Evolutionary conservation across 2,113 vertebrate genomes (phyloP), one percentile per base, ranked within the genome.

Genomic region (Peucedramus taeniatus): DNA sequence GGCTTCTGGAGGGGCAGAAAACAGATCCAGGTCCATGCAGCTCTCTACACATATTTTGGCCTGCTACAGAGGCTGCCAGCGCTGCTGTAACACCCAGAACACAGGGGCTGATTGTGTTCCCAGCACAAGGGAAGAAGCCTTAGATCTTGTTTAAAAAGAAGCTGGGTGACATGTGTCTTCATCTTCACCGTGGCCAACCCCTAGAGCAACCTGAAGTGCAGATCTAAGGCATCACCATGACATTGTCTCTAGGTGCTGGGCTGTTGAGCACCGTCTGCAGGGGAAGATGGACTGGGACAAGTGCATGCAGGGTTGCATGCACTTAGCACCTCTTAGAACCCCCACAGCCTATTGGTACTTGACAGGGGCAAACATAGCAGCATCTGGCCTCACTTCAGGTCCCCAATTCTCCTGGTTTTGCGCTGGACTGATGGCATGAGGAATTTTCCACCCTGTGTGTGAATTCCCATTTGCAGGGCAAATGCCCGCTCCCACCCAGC

Each of bases 401-500:
- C 57, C 31, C 35, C 3, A 2, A 16, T 70, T 87, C 60, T 80
- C 40, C 45, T 39, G 45, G 75, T 12, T 27, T 88, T 5, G 2
- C 0, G 1, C 21, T 53, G 69, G 11, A 54, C 51, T 18, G 27
- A 19, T 30, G 24, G 45, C 30, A 44, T 3, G 1, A 93, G 89
- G 68, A 92, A 83, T 87, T 94, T 92, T 87, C 51, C 65, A 61
- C 31, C 2, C 9, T 11, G n/a, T 1, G 0, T 49, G 22, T 56
- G 37, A 85, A 87, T 85, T 85, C 57, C n/a, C 44, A 23, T 83
- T 86, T 74, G 40, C 47, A 92, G 79, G 75, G 42, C 26, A 74
- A 47, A 77, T 66, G 22, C 54, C 39, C 3, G 0, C 33, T 69
- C 61, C 54, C 51, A 59, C 49, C 39, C 30, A 47, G 60, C 1